Conservation (phyloP, 2,113 vertebrate genomes). For the Ornithorhynchus anatinus region DNA sequence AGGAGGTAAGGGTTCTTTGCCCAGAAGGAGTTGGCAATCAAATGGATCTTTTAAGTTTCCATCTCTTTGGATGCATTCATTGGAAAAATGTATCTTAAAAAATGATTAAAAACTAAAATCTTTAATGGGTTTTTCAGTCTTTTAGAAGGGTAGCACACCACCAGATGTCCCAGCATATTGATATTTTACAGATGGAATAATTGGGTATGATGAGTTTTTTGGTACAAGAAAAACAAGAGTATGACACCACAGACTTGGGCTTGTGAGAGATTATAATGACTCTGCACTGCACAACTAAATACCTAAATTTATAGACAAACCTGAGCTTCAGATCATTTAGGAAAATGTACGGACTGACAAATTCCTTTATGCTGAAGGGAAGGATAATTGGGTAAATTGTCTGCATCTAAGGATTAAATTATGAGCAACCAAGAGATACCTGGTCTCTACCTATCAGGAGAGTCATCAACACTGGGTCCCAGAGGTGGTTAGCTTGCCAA, state of each 20-base stretch:
- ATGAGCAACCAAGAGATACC: neutral
- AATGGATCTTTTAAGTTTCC: no score
- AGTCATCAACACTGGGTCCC: neutral
- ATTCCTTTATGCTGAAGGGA: neutral
- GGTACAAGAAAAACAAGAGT: neutral
- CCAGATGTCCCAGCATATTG: neutral
- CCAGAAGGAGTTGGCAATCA: no score
- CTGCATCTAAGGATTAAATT: neutral
- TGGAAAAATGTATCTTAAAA: no score
- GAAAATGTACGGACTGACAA: neutral
- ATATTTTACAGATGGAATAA: conserved; percentile 2
- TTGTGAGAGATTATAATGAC: neutral
- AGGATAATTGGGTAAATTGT: neutral
- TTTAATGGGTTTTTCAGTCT: neutral
- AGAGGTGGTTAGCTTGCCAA: neutral
- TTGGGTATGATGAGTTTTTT: neutral
- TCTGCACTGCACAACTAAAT: neutral
- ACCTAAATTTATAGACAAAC: conserved; percentile 6
- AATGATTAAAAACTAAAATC: no score
- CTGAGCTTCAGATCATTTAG: neutral
- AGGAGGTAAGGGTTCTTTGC: no score
- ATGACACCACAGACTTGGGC: neutral
- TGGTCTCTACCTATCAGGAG: neutral
- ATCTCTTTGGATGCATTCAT: neutral
- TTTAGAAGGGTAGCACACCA: neutral